Conservation (phyloP, 2,113 vertebrate genomes). For the cat (Felis catus) region DNA sequence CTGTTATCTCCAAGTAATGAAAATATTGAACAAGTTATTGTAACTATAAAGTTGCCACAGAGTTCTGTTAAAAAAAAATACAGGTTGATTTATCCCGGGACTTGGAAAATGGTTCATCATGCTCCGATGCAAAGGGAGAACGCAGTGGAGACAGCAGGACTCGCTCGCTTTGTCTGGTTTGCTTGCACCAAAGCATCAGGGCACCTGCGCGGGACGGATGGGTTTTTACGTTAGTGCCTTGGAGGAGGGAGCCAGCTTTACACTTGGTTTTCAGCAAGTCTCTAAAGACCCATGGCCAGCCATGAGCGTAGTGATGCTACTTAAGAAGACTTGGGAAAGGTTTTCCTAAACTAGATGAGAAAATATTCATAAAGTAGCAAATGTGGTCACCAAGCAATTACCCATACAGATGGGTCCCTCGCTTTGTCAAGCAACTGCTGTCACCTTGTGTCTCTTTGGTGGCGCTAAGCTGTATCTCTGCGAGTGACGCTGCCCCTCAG, state of each 20-base stretch:
- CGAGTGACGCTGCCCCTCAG: neutral
- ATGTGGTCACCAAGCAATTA: neutral
- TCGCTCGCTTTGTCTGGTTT: neutral
- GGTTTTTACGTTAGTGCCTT: neutral
- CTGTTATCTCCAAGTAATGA: slow-evolving; percentile 58
- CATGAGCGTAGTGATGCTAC: neutral
- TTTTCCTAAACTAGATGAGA: neutral
- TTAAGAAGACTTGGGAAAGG: slow-evolving; percentile 1
- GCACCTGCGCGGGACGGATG: neutral
- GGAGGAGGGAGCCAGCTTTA: neutral
- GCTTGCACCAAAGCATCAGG: neutral
- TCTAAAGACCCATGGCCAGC: neutral
- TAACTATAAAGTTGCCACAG: slow-evolving; percentile 65
- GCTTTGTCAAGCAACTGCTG: neutral
- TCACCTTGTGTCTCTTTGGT: neutral
- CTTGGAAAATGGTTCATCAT: slow-evolving; percentile 55
- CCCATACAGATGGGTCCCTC: neutral
- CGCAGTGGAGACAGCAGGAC: neutral
- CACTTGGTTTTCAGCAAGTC: neutral
- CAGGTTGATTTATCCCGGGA: slow-evolving; percentile 47
- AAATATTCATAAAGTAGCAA: neutral
- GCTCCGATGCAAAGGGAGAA: slow-evolving; percentile 35
- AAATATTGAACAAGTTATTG: slow-evolving; percentile 68
- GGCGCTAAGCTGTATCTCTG: neutral
- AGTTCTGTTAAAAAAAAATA: slow-evolving; percentile 6